phyloP scores from a whole-genome alignment of 2,888 invertebrate species.

The Orchesella flavescens region DNA sequence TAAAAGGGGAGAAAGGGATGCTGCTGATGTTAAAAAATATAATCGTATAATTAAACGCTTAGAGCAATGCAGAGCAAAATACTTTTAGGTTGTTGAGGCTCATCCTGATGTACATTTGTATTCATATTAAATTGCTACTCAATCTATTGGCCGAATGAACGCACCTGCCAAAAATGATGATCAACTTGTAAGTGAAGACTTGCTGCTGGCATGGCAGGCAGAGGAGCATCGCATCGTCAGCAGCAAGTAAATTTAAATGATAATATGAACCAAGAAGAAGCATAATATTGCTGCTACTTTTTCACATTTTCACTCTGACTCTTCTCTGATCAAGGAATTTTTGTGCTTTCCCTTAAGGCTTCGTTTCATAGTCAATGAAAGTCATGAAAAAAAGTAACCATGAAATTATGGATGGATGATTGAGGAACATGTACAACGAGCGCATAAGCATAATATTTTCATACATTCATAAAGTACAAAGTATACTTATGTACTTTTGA shows the following conservation, averaged over 20 bases:
- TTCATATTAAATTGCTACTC: neutral
- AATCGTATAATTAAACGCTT: constrained; percentile 59
- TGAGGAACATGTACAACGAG: neutral
- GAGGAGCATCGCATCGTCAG: neutral
- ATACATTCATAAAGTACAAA: constrained; percentile 2
- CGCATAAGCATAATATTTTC: constrained; percentile 18
- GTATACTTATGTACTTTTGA: too few relatives aligned
- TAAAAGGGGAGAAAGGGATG: neutral
- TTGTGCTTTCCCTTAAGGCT: constrained; percentile 57
- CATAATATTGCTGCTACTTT: neutral
- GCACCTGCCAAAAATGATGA: constrained; percentile 60
- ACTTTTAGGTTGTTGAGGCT: constrained; percentile 15
- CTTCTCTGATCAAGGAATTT: constrained; percentile 20
- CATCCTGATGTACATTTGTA: too few relatives aligned
- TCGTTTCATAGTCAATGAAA: constrained; percentile 40
- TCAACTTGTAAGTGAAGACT: constrained; percentile 25
- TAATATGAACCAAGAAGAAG: constrained; percentile 16
- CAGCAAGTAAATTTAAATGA: constrained; percentile 38
- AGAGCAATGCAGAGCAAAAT: constrained; percentile 51
- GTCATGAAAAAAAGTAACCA: constrained; percentile 55
- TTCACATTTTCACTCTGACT: neutral
- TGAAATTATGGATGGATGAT: constrained; percentile 46
- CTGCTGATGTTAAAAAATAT: constrained; percentile 40
- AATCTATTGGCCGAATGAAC: constrained; percentile 37
- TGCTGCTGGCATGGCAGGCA: constrained; percentile 22